These are phyloP conservation scores for Aspidiotus rigidus DNA, from an alignment of 2,888 invertebrate genomes.

Conservation along the genomic window DNA sequence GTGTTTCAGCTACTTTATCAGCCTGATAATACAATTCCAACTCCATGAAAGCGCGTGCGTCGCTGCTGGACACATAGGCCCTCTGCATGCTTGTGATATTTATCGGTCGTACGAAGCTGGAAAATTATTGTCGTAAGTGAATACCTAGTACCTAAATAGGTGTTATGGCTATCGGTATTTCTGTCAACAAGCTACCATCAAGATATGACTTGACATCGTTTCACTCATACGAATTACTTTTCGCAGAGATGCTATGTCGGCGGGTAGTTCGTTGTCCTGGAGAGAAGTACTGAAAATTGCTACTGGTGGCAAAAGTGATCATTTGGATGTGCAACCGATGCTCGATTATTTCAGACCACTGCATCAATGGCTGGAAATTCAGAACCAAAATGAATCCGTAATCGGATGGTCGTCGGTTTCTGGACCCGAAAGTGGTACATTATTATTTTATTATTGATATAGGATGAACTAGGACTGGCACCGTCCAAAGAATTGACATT, in stretches of 20 bases:
- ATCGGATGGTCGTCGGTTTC: slow-evolving; percentile 38
- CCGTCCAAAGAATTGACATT: no score
- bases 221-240: neutral
- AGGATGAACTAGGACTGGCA: no score
- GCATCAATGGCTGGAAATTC: slow-evolving; percentile 63
- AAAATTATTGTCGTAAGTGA: slow-evolving; percentile 56
- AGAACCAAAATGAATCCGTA: slow-evolving; percentile 55
- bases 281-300: slow-evolving; percentile 63
- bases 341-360: slow-evolving; percentile 75
- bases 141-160: neutral
- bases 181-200: neutral
- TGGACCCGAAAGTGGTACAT: slow-evolving; percentile 32
- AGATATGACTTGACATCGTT: no score
- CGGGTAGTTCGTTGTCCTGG: slow-evolving; percentile 58
- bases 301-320: slow-evolving; percentile 54
- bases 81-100: slow-evolving; percentile 71
- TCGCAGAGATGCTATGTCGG: slow-evolving; percentile 49
- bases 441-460: no score
- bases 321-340: slow-evolving; percentile 66
- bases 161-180: neutral
- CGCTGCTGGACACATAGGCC: slow-evolving; percentile 60
- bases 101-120: slow-evolving; percentile 73
- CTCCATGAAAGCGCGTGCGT: slow-evolving; percentile 67
- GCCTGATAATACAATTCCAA: slow-evolving; percentile 74
- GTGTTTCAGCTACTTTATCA: slow-evolving; percentile 64